Percentiles rank a stretch among this genome's conserved stretches.
These are phyloP conservation scores for Zosterops borbonicus DNA, from an alignment of 2,113 vertebrate genomes.

Conservation along the genomic window DNA sequence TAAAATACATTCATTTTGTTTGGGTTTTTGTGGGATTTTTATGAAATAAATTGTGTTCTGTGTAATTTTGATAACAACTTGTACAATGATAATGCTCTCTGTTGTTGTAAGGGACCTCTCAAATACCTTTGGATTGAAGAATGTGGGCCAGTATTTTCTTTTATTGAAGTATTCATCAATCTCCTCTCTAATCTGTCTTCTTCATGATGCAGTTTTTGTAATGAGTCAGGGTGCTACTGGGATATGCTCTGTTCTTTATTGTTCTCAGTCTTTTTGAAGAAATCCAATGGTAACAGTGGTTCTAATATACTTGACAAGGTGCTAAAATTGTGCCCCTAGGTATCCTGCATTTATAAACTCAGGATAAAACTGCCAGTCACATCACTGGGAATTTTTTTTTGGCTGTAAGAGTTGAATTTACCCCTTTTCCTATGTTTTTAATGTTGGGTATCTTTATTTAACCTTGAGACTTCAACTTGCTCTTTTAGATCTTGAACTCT, in stretches of 20 bases:
- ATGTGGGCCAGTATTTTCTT: background rate
- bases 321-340: background rate
- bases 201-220: background rate
- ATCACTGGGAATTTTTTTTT: conserved; percentile 3
- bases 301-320: background rate
- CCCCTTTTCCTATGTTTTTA: conserved; percentile 9
- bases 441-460: conserved; percentile 33
- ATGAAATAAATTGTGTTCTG: background rate
- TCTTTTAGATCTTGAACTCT: background rate
- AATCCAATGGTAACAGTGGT: background rate
- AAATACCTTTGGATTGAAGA: background rate
- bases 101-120: background rate
- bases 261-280: background rate
- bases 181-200: background rate
- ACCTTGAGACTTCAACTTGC: conserved; percentile 23
- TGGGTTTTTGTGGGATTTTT: background rate
- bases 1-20: background rate
- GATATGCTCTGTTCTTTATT: background rate
- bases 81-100: background rate
- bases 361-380: conserved; percentile 30
- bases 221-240: background rate
- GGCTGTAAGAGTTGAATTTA: conserved; percentile 23
- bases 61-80: background rate
- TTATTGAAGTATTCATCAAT: background rate
- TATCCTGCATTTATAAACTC: conserved; percentile 58